Percentiles rank a stretch among this genome's conserved stretches.
Conservation (phyloP, 1,140 invertebrate genomes). For the Mya arenaria region DNA sequence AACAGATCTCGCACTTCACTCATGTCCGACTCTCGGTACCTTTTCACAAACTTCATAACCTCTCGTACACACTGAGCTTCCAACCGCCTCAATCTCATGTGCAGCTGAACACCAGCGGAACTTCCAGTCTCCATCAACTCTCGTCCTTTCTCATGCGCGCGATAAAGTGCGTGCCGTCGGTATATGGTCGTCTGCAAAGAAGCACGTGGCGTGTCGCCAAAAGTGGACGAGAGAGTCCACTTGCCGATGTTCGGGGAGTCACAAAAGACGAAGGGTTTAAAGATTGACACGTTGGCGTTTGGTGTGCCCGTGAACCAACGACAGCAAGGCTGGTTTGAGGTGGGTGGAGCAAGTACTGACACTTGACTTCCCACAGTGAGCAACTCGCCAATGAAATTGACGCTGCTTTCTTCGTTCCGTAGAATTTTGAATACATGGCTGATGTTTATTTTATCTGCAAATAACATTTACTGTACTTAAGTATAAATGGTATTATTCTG, state of each 20-base stretch:
- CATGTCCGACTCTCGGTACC: constrained; percentile 56
- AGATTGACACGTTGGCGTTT: constrained; percentile 88
- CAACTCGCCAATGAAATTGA: constrained; percentile 82
- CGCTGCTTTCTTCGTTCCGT: constrained; percentile 85
- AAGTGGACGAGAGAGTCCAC: constrained; percentile 82
- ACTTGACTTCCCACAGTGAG: constrained; percentile 86
- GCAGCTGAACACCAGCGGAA: constrained; percentile 59
- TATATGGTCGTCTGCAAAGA: constrained; percentile 81
- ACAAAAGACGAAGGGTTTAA: constrained; percentile 91
- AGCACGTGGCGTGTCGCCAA: constrained; percentile 73
- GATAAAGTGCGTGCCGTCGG: constrained; percentile 84
- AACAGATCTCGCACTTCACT: constrained; percentile 68
- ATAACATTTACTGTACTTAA: no score
- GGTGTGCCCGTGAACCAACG: constrained; percentile 93
- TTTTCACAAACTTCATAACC: constrained; percentile 68
- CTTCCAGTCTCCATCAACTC: constrained; percentile 69
- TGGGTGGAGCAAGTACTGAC: constrained; percentile 77
- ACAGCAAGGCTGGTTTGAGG: constrained; percentile 78
- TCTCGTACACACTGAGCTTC: constrained; percentile 69
- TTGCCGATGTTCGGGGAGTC: constrained; percentile 80
- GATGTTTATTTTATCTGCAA: constrained; percentile 34
- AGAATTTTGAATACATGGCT: constrained; percentile 85
- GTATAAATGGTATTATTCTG: no score
- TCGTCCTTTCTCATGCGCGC: constrained; percentile 82
- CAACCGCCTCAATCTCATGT: constrained; percentile 66